Base-by-base conservation (phyloP, 2,888 invertebrate genomes). In the Synanthedon formicaeformis region DNA sequence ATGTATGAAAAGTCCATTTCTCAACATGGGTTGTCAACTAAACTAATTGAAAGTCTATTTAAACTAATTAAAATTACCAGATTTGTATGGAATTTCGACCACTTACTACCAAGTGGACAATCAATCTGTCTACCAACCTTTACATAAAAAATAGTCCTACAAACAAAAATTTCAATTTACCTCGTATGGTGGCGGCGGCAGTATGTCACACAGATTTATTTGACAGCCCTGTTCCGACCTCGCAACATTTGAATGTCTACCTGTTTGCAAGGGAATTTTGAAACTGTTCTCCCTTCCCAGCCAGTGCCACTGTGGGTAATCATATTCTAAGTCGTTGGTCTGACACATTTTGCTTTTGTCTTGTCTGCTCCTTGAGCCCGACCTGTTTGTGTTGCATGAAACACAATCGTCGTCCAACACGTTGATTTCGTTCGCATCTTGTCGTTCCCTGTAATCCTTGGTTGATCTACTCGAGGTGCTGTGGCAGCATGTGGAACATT, bases 201-300 rank as follows among this genome's bases (percentile, higher is more conserved):
- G 72, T 88, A 91, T 90, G 78, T 91, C 91, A 78, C 90, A 90
- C 81, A 91, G 90, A 80, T 91, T 91, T 70, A 88, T 84, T 80
- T 88, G 88, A 81, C 87, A 87, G 73, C 86, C 81, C 70, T 85
- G 86, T 65, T 86, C 87, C 67, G 85, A 83, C 72, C 81, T 79
- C 67, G 81, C 78, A 64, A 81, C 79, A 65, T 80, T 84, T 70
- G 85, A 83, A 73, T 85, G 81, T 75, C 85, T 77, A 64, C 82
- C 70, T 65, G 78, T 71, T 71, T 78, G 86, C 70, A 86, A 81
- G 65, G 86, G 86, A 72, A 86, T 87, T 82, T 86, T 86, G 80
- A 87, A 87, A 76, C 86, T 87, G 73, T 87, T 87, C 75, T 86
- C 86, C 58, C 86, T 76, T 52, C 86, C 86, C 55, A 87, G 67